Evolutionary conservation across 2,888 invertebrate genomes (phyloP).

Genomic region (Vannuccia rotundouncinata): DNA sequence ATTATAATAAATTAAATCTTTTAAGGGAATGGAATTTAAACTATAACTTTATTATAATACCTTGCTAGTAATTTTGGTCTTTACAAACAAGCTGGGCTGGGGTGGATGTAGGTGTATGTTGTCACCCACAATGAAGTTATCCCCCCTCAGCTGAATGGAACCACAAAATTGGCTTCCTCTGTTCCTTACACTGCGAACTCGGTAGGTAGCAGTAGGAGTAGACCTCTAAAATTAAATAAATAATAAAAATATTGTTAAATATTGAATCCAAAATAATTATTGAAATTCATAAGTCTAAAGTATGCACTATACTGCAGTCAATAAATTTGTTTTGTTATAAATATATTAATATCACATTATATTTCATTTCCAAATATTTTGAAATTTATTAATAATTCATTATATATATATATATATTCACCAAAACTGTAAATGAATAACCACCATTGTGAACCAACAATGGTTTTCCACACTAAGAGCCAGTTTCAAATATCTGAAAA

Average conservation of each 20-base stretch:
- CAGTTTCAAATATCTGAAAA: no score
- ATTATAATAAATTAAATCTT: no score
- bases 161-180: not conserved
- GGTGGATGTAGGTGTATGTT: not conserved
- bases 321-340: no score
- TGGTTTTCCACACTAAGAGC: no score
- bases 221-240: not conserved
- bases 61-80: not conserved
- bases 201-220: not conserved
- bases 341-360: no score
- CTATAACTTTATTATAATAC: not conserved
- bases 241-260: not conserved
- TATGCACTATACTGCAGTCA: no score
- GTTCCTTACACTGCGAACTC: not conserved
- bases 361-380: no score
- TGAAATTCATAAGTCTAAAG: no score
- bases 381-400: no score
- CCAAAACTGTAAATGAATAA: no score
- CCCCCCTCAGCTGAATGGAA: not conserved
- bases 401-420: no score
- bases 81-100: not conserved
- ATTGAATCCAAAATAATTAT: not conserved
- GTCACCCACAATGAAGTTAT: not conserved
- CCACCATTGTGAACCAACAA: no score
- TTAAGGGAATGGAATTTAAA: not conserved